Conservation (phyloP, 2,888 invertebrate genomes). For the Seladonia tumulorum region DNA sequence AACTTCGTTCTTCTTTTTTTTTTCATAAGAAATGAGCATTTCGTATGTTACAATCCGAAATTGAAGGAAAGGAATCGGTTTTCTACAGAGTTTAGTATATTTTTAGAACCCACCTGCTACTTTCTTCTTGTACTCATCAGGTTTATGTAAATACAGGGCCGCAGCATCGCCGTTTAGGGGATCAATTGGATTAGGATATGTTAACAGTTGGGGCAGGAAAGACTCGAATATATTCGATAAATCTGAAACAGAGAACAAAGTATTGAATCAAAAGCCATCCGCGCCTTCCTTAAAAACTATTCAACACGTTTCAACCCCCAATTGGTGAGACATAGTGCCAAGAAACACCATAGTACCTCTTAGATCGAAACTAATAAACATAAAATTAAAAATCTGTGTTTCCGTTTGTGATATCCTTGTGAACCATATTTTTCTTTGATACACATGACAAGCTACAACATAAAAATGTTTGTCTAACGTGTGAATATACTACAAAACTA, state of each 20-base stretch:
- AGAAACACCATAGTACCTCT: not conserved
- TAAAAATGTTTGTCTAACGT: not conserved
- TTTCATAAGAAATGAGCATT: not conserved
- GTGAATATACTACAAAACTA: not conserved
- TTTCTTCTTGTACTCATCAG: slow-evolving; percentile 99
- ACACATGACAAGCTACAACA: not conserved
- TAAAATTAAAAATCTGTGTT: not conserved
- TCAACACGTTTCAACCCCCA: not conserved
- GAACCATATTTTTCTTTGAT: not conserved
- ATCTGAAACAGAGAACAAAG: slow-evolving; percentile 87
- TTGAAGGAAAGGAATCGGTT: not conserved
- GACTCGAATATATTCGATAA: slow-evolving; percentile 99
- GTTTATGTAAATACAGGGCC: slow-evolving; percentile 99
- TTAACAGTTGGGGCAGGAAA: slow-evolving; percentile 99
- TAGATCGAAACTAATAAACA: not conserved
- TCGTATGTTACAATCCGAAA: slow-evolving; percentile 1
- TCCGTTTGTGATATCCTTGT: not conserved
- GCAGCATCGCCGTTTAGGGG: slow-evolving; percentile 99
- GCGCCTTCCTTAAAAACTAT: not conserved
- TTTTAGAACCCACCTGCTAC: slow-evolving; percentile 90
- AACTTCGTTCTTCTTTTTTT: not conserved
- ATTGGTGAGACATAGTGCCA: not conserved
- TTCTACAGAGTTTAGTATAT: not conserved
- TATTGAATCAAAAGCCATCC: not conserved
- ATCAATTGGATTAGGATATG: slow-evolving; percentile 99